A percentile compares a stretch with the other conserved stretches of the same genome.
Conservation (phyloP, 1,140 invertebrate species). For the Polyergus mexicanus region DNA sequence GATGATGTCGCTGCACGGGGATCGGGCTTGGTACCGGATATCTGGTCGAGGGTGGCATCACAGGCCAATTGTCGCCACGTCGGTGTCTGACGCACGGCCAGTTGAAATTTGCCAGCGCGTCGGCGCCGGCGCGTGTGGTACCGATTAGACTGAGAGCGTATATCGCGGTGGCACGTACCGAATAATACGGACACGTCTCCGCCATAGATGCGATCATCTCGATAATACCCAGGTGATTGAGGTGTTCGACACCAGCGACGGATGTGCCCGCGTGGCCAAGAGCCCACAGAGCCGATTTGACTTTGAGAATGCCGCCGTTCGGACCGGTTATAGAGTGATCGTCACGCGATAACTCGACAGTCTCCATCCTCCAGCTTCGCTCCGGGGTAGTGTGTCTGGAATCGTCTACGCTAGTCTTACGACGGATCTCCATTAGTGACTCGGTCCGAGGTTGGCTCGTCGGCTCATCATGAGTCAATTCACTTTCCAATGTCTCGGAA, state of each 20-base stretch:
- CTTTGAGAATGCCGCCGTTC: constrained; percentile 88
- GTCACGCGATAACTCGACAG: constrained; percentile 67
- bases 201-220: constrained; percentile 90
- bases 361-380: constrained; percentile 78
- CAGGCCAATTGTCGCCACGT: constrained; percentile 94
- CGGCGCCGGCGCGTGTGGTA: constrained; percentile 93
- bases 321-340: constrained; percentile 66
- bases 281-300: constrained; percentile 97
- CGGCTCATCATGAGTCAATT: constrained; percentile 71
- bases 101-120: constrained; percentile 90
- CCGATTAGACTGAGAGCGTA: constrained; percentile 95
- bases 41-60: constrained; percentile 87
- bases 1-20: constrained; percentile 82
- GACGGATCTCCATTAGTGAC: constrained; percentile 75
- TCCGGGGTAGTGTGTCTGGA: constrained; percentile 83
- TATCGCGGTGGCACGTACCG: constrained; percentile 95
- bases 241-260: constrained; percentile 90
- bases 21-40: constrained; percentile 84
- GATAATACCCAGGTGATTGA: constrained; percentile 89
- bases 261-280: constrained; percentile 94
- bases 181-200: constrained; percentile 93
- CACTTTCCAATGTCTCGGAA: constrained; percentile 79
- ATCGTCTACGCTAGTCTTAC: constrained; percentile 83
- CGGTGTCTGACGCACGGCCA: constrained; percentile 95
- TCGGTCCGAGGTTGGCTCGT: constrained; percentile 74